Percentiles rank a stretch among this genome's conserved stretches.
Conservation (phyloP, 2,797 vertebrate genomes). For the Pteronotus mesoamericanus region DNA sequence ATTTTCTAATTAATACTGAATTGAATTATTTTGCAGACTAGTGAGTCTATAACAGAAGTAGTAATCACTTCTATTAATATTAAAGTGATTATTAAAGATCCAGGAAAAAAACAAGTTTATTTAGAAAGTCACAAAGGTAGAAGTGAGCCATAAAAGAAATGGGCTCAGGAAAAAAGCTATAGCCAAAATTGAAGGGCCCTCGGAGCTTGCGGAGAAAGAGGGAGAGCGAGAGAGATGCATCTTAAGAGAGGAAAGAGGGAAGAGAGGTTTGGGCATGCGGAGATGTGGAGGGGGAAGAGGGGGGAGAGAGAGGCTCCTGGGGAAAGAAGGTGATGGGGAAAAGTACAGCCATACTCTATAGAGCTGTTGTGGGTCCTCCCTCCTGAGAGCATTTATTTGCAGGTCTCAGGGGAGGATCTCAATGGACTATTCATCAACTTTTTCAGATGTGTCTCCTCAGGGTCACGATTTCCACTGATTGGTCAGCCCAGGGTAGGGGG, state of each 20-base stretch:
- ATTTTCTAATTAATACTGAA: slow-evolving; percentile 39
- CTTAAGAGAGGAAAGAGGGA: not conserved
- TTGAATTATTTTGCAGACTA: slow-evolving; percentile 48
- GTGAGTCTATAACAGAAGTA: slow-evolving; percentile 39
- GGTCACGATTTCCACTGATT: not conserved
- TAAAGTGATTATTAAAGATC: slow-evolving; percentile 47
- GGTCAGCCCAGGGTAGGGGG: not conserved
- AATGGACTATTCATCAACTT: not conserved
- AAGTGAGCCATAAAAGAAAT: not conserved
- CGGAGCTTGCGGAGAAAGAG: not conserved
- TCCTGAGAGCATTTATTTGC: not conserved
- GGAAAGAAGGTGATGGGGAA: not conserved
- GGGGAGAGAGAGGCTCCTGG: not conserved
- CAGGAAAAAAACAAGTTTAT: not conserved
- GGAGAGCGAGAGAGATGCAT: too few relatives aligned
- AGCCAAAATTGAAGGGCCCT: not conserved
- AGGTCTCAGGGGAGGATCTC: not conserved
- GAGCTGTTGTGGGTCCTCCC: not conserved
- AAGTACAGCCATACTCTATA: not conserved
- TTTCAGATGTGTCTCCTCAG: not conserved
- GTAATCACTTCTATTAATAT: slow-evolving; percentile 23
- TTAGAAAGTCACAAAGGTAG: not conserved
- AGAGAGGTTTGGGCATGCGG: not conserved
- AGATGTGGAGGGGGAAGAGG: too few relatives aligned
- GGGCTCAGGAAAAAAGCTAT: not conserved